Conservation (phyloP, 2,113 vertebrate genomes). For the Podiceps cristatus region DNA sequence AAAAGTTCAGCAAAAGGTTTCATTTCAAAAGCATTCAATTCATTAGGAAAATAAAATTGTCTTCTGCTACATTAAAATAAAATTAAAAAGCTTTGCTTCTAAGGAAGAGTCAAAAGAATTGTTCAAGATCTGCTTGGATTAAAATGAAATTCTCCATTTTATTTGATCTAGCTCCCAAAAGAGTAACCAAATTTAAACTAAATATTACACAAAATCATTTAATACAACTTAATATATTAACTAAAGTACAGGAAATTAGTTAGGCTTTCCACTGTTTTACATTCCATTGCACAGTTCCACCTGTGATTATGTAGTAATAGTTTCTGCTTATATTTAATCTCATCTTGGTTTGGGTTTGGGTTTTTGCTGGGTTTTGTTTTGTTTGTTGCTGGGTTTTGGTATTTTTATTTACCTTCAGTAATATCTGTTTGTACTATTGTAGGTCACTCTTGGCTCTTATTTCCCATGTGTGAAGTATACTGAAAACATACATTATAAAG, state of each 20-base stretch:
- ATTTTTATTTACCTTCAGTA: background rate
- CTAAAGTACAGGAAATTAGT: background rate
- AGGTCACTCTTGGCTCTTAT: background rate
- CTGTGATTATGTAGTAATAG: background rate
- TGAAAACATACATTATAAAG: background rate
- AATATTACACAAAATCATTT: background rate
- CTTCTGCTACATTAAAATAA: background rate
- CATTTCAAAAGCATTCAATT: background rate
- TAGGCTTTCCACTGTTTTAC: background rate
- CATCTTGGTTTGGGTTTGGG: background rate
- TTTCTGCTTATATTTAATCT: background rate
- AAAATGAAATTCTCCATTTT: background rate
- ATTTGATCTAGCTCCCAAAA: background rate
- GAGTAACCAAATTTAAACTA: background rate
- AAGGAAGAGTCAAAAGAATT: background rate
- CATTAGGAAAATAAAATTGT: background rate
- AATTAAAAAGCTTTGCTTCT: background rate
- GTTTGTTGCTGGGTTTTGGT: background rate
- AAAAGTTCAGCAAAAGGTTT: background rate
- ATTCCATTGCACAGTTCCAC: background rate
- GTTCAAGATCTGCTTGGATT: background rate
- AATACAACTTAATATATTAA: background rate
- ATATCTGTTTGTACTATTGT: background rate
- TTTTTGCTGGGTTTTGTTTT: too few species aligned
- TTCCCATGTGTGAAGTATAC: background rate